Evolutionary conservation across 1,140 invertebrate species (phyloP).

Genomic region (Sycobia sp.): DNA sequence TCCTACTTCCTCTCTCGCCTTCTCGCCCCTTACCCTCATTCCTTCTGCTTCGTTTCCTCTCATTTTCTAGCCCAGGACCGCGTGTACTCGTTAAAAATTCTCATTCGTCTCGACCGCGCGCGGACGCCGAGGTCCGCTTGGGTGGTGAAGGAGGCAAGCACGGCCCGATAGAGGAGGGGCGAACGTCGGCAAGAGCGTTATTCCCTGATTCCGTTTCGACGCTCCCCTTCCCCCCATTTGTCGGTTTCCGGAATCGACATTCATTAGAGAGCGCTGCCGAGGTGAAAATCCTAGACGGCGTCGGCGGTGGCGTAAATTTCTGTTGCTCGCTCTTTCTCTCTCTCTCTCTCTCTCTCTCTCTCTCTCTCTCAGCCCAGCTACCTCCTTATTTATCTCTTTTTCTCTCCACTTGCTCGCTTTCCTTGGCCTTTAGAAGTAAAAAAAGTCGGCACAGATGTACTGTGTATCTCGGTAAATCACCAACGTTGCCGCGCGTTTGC

Average conservation of each 20-base stretch:
- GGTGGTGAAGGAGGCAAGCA: too few relatives aligned
- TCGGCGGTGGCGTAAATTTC: background rate
- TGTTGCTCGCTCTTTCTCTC: background rate
- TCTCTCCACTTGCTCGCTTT: too few relatives aligned
- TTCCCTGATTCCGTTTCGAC: conserved; percentile 29
- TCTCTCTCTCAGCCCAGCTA: too few relatives aligned
- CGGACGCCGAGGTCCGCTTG: background rate
- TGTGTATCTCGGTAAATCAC: background rate
- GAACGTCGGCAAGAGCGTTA: too few relatives aligned
- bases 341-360: conserved; percentile 24
- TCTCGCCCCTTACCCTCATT: conserved; percentile 27
- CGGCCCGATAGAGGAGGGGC: too few relatives aligned
- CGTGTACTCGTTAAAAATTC: conserved; percentile 35
- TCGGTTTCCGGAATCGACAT: conserved; percentile 24
- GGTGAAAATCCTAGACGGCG: conserved; percentile 27
- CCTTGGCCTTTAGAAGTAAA: too few relatives aligned
- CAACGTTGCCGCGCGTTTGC: too few relatives aligned
- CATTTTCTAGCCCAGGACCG: background rate
- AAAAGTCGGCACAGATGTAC: conserved; percentile 6
- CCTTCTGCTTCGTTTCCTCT: conserved; percentile 19
- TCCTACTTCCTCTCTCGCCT: conserved; percentile 7
- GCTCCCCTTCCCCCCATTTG: too few relatives aligned
- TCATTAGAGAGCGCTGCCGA: conserved; percentile 29
- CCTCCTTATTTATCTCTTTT: too few relatives aligned
- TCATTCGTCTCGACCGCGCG: conserved; percentile 13